Base-by-base conservation (phyloP, 1,140 invertebrate species). In the Trachymyrmex septentrionalis region DNA sequence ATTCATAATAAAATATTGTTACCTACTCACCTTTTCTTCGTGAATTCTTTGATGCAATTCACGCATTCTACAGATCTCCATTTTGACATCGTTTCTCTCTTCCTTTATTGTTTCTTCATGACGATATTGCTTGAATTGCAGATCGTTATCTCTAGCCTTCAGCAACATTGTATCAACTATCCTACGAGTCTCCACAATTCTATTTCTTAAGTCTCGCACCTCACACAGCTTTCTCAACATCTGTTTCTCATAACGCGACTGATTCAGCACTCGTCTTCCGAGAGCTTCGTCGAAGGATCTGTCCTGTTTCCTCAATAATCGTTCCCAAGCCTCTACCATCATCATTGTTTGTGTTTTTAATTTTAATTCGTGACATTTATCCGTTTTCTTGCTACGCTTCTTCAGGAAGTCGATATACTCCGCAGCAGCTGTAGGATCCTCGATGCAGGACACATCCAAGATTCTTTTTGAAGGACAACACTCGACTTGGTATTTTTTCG, bases 201-300 rank as follows among this genome's bases (percentile, higher is more conserved):
- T 94, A 14, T 95, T 93, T 48, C 95, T 96, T 87, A 96, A 95
- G 44, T 96, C 93, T 24, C 96, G 95, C 0, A 96, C 95, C 89
- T 96, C 96, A 91, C 96, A 95, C 53, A 97, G 92, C 93, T 96
- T 96, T 48, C 95, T 95, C 48, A 96, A 94, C 92, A 97, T 96
- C 92, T 96, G 96, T 90, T 97, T 97, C 86, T 97, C 96, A 91
- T 96, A 96, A 34, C 95, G 94, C 2, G 96, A 96, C 73, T 97
- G 95, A 87, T 96, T 95, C 86, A 96, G 91, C 4, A 96, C 94
- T 87, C 96, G 96, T 78, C 95, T 94, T 0, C 95, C 95, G 19
- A 96, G 92, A n/a, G 94, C 91, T 57, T 93, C 93, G 86, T 96
- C 95, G 27, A 96, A 91, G 71, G 95, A 92, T 63, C 90, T 88